phyloP scores from a whole-genome alignment of 2,113 vertebrate genomes.

The Psittacula cyanocephala region DNA sequence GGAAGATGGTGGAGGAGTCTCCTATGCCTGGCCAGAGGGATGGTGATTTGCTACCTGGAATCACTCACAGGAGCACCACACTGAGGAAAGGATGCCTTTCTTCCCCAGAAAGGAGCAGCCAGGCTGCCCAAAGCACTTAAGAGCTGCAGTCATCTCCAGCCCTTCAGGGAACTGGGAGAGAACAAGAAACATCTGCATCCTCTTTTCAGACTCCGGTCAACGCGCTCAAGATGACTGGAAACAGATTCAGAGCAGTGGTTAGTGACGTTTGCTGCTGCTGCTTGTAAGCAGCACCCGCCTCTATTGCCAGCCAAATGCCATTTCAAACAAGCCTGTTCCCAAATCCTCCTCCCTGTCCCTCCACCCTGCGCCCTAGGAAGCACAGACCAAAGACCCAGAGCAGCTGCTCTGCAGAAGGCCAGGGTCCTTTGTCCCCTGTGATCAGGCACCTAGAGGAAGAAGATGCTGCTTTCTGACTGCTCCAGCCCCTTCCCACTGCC shows the following conservation, averaged over 20 bases:
- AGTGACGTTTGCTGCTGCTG: background rate
- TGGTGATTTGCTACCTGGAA: background rate
- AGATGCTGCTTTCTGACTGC: background rate
- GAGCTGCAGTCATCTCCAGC: background rate
- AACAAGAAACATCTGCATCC: background rate
- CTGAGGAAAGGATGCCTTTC: fast-evolving
- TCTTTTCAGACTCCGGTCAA: background rate
- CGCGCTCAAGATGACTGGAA: fast-evolving
- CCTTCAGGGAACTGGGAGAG: background rate
- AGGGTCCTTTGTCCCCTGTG: fast-evolving
- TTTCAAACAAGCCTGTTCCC: background rate
- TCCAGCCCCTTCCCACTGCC: background rate
- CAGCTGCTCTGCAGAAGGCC: background rate
- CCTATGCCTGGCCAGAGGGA: fast-evolving
- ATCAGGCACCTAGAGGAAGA: background rate
- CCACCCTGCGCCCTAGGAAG: background rate
- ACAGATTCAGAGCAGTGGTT: background rate
- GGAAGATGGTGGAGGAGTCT: fast-evolving
- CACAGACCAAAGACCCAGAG: background rate
- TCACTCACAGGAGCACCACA: background rate
- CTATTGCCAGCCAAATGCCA: background rate
- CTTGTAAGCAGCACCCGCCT: background rate
- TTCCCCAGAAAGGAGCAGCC: background rate
- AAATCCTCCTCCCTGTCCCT: background rate
- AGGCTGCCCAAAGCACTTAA: fast-evolving